Evolutionary conservation across 2,797 vertebrate species (phyloP).

Genomic region (Tolypeutes matacus): DNA sequence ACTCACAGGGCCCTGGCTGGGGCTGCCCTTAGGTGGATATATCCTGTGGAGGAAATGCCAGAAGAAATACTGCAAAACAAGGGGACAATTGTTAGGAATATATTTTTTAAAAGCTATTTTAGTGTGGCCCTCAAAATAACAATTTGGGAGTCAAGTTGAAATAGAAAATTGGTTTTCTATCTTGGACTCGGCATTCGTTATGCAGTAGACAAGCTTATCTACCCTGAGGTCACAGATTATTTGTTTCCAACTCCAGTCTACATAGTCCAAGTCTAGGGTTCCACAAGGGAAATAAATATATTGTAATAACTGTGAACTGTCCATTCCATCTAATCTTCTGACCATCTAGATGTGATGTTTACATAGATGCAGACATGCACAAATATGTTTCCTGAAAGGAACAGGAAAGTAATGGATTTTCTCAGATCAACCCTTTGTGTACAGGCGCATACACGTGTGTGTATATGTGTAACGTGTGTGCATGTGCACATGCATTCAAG

Average conservation of each 20-base stretch:
- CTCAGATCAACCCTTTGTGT: neutral
- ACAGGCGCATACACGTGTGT: neutral
- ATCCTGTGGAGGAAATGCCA: neutral
- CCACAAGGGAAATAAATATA: neutral
- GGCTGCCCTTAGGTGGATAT: neutral
- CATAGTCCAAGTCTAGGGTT: neutral
- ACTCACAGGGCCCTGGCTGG: neutral
- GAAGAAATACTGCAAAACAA: neutral
- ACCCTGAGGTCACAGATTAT: neutral
- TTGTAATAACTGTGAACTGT: neutral
- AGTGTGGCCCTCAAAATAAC: neutral
- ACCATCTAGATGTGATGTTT: neutral
- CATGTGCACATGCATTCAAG: neutral
- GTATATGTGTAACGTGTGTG: neutral
- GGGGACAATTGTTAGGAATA: neutral
- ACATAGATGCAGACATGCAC: neutral
- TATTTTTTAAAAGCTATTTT: neutral
- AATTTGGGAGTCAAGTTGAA: conserved; percentile 27
- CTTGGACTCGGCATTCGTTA: neutral
- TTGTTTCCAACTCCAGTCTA: neutral
- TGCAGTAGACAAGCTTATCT: neutral
- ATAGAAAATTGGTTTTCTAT: conserved; percentile 29
- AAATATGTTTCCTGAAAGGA: neutral
- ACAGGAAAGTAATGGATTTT: conserved; percentile 13
- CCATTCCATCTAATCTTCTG: neutral